These are phyloP conservation scores for Xiphophorus maculatus DNA, from an alignment of 2,113 vertebrate species.

Conservation along the genomic window DNA sequence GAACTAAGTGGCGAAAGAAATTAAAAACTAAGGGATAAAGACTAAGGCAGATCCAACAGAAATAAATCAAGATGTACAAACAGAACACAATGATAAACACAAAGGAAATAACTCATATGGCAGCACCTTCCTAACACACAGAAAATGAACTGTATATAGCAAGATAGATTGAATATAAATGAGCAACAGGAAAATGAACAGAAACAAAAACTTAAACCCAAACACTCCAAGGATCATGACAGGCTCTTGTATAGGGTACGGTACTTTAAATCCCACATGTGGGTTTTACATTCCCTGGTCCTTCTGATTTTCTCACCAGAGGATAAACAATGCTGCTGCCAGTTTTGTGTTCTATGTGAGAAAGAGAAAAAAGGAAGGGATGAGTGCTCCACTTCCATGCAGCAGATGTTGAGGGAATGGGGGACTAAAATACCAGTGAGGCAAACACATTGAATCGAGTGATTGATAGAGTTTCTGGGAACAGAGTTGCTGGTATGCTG, in stretches of 20 bases:
- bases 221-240: too few species aligned
- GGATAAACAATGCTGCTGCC: constrained; percentile 37
- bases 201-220: too few species aligned
- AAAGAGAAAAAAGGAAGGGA: constrained; percentile 41
- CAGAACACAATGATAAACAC: too few species aligned
- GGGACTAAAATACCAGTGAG: constrained; percentile 54
- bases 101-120: too few species aligned
- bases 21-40: too few species aligned
- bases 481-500: constrained; percentile 40
- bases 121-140: too few species aligned
- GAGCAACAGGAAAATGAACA: too few species aligned
- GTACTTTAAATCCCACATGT: constrained; percentile 42
- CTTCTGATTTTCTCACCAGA: constrained; percentile 39
- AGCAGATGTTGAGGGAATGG: constrained; percentile 73
- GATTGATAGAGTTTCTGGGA: constrained; percentile 66
- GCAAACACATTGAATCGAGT: constrained; percentile 62
- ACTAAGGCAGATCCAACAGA: too few species aligned
- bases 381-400: constrained; percentile 46
- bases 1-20: too few species aligned
- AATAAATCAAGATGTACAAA: too few species aligned
- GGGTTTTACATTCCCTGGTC: constrained; percentile 6
- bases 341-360: constrained; percentile 37
- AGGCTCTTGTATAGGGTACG: constrained; percentile 21
- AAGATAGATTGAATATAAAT: too few species aligned
- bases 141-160: too few species aligned